Evolutionary conservation across 2,797 vertebrate species (phyloP), one percentile per base, ranked within the genome.

Genomic region (Sebastes iracundus): DNA sequence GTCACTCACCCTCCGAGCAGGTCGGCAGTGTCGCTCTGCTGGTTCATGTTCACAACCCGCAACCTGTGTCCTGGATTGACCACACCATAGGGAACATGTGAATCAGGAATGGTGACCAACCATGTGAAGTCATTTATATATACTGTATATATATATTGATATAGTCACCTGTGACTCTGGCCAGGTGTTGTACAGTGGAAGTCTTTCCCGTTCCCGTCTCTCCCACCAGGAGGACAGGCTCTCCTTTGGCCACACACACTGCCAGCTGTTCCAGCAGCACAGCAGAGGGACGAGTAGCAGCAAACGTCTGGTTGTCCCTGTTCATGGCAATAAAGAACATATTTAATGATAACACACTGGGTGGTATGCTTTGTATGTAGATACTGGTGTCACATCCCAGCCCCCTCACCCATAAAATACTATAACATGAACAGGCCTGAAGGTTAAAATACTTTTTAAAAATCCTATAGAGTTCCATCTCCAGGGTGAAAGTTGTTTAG

Each of bases 191-290:
- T 5, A 99, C 96, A 0, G 98, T 96, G 49, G 98, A 98, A 1
- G 98, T 99, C 95, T 99, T 99, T 33, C 98, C 98, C 0, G 98
- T 99, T 75, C 98, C 98, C 0, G 98, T 99, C 93, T 99, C 98
- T 80, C 98, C 98, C 42, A 99, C 98, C 88, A 99, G 88, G 68
- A 99, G 94, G 18, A 99, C 96, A 0, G 98, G 96, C 67, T 99
- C 98, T 49, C 95, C 97, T 92, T 96, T 97, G 63, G 92, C 93
- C 18, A 98, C 96, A 27, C 98, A 99, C 30, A 98, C 96, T 0
- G 97, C 96, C 66, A 99, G 95, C 92, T 99, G 98, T 70, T 99
- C 98, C 78, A 99, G 96, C 32, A 99, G 95, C 63, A 98, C 96
- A 0, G 95, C 95, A 16, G 98, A 97, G 0, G 97, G 97, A 1